These are phyloP conservation scores for Ctenopoma kingsleyae DNA, from an alignment of 2,797 vertebrate genomes.

Conservation along the genomic window DNA sequence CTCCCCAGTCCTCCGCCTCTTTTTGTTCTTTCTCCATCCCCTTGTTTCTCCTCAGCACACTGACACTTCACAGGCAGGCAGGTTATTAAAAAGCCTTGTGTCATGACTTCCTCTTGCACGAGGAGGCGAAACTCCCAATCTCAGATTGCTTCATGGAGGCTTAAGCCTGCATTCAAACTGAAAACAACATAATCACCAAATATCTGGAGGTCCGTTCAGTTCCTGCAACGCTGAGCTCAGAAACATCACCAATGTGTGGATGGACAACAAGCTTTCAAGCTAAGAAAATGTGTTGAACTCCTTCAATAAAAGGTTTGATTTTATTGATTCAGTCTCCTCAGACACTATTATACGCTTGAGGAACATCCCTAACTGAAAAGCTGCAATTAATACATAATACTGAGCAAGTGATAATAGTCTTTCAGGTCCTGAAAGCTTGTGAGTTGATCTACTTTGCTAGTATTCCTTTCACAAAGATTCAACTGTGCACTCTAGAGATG, in stretches of 20 bases:
- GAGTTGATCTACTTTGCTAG: constrained; percentile 6
- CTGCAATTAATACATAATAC: constrained; percentile 11
- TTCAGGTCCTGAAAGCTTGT: neutral
- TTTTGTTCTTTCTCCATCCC: constrained; percentile 50
- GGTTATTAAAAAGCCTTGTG: constrained; percentile 35
- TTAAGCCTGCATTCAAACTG: constrained; percentile 1
- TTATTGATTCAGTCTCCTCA: constrained; percentile 20
- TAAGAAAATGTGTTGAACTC: constrained; percentile 11
- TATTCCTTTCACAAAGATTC: constrained; percentile 24
- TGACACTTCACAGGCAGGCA: constrained; percentile 27
- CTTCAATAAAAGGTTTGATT: constrained; percentile 7
- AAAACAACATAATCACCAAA: neutral
- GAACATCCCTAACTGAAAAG: constrained; percentile 1
- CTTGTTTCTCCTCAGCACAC: constrained; percentile 41
- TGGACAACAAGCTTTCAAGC: neutral
- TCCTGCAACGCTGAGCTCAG: constrained; percentile 16
- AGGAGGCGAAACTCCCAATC: constrained; percentile 3
- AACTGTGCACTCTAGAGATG: constrained; percentile 8
- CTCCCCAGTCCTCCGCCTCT: constrained; percentile 31
- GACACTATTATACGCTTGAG: constrained; percentile 2
- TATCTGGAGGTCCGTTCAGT: neutral
- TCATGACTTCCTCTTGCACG: constrained; percentile 16
- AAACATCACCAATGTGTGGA: neutral
- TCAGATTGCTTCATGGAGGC: constrained; percentile 7
- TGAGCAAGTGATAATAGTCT: constrained; percentile 1